Percentiles rank a stretch among this genome's conserved stretches.
Conservation (phyloP, 2,888 invertebrate genomes). For the Teinopalpus imperialis region DNA sequence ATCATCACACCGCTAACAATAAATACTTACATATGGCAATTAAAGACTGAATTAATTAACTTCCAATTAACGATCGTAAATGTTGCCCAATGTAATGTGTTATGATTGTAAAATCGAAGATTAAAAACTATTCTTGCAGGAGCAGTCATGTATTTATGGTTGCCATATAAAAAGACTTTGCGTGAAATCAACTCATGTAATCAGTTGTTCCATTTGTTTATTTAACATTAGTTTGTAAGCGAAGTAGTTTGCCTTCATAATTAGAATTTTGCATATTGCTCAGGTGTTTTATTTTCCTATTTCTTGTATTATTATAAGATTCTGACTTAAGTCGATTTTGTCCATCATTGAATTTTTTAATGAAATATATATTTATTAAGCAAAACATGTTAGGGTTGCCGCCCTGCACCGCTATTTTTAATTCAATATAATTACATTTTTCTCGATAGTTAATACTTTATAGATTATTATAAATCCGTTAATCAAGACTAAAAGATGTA, state of each 20-base stretch:
- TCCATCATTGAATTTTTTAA: no score
- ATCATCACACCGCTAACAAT: conserved; percentile 10
- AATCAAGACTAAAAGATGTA: no score
- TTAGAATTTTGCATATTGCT: not conserved
- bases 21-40: not conserved
- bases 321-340: no score
- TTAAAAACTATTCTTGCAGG: not conserved
- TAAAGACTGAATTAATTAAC: conserved; percentile 9
- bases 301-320: no score
- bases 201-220: conserved; percentile 5
- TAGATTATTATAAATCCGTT: no score
- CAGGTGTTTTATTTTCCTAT: conserved; percentile 12
- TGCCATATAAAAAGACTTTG: not conserved
- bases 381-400: no score
- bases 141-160: not conserved
- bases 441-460: no score
- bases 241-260: conserved; percentile 4
- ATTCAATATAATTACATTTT: no score
- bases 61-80: not conserved
- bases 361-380: no score
- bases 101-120: not conserved
- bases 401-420: no score
- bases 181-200: conserved; percentile 10
- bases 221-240: conserved; percentile 16
- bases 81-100: not conserved